phyloP scores from a whole-genome alignment of 1,140 invertebrate species.

The Bombus waltoni region DNA sequence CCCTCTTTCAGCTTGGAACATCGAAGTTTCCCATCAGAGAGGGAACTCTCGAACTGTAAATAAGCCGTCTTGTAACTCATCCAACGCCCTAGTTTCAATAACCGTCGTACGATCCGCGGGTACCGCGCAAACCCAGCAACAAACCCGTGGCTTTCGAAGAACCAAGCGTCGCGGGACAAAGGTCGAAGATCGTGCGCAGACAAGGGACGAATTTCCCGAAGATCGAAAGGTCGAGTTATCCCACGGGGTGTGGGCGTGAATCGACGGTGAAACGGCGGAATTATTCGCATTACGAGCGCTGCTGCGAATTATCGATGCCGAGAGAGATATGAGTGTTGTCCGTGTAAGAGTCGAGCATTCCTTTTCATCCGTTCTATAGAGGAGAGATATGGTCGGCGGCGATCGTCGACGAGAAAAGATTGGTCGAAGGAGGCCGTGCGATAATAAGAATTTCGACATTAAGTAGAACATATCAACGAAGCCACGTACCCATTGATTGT shows the following conservation, averaged over 20 bases:
- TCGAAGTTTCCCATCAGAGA: neutral
- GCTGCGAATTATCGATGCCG: neutral
- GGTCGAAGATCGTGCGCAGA: neutral
- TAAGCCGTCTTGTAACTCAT: slow-evolving; percentile 7
- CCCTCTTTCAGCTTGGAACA: neutral
- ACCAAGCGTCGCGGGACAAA: neutral
- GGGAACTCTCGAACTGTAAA: slow-evolving; percentile 14
- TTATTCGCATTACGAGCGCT: slow-evolving; percentile 2
- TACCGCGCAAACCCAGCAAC: neutral
- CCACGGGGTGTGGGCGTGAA: neutral
- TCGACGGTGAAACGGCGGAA: neutral
- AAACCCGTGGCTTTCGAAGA: neutral
- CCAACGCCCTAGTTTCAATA: neutral
- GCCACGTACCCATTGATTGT: slow-evolving; percentile 60
- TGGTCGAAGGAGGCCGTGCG: slow-evolving; percentile 58
- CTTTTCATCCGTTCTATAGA: slow-evolving; percentile 5
- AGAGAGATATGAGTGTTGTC: neutral
- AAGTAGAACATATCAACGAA: slow-evolving; percentile 77
- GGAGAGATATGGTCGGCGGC: neutral
- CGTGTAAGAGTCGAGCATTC: neutral
- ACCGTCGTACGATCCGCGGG: neutral
- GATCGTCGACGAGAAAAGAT: neutral
- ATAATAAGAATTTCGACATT: slow-evolving; percentile 69
- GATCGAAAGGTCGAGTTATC: neutral
- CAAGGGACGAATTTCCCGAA: neutral